phyloP scores from a whole-genome alignment of 35 echinoderm and acorn worm genomes.

The Acanthaster planci region DNA sequence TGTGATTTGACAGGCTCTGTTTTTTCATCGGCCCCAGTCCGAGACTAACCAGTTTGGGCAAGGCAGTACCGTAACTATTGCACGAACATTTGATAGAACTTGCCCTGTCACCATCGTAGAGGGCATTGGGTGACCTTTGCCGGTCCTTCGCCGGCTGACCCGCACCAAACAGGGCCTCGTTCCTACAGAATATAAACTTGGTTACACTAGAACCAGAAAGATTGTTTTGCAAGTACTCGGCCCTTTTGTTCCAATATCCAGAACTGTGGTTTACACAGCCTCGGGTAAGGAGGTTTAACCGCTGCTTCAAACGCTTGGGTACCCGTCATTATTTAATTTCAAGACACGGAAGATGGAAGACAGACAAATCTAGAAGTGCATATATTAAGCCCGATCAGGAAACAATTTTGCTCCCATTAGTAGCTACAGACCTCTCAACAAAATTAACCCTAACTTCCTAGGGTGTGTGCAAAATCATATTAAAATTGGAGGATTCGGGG shows the following conservation, averaged over 20 bases:
- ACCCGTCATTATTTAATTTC: background rate
- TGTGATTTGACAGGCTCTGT: too few species aligned
- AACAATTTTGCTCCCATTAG: background rate
- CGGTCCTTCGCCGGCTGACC: background rate
- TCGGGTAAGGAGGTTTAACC: background rate
- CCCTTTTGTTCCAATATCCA: background rate
- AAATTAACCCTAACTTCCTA: too few species aligned
- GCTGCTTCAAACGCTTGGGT: background rate
- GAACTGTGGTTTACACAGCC: background rate
- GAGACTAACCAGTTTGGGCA: too few species aligned
- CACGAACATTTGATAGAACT: too few species aligned
- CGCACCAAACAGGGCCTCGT: background rate
- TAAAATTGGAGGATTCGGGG: too few species aligned
- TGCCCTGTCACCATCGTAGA: too few species aligned
- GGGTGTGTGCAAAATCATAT: too few species aligned
- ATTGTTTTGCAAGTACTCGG: too few species aligned
- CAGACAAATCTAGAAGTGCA: background rate
- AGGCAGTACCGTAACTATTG: too few species aligned
- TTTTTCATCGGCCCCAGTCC: too few species aligned
- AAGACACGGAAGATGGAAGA: conserved; percentile 5
- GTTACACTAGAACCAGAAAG: conserved; percentile 37
- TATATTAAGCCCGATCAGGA: background rate
- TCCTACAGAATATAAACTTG: background rate
- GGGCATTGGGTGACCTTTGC: too few species aligned
- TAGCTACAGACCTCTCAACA: too few species aligned